Percentiles rank a stretch among this genome's conserved stretches.
phyloP scores from a whole-genome alignment of 2,888 invertebrate species.

The Sepioteuthis lessoniana region DNA sequence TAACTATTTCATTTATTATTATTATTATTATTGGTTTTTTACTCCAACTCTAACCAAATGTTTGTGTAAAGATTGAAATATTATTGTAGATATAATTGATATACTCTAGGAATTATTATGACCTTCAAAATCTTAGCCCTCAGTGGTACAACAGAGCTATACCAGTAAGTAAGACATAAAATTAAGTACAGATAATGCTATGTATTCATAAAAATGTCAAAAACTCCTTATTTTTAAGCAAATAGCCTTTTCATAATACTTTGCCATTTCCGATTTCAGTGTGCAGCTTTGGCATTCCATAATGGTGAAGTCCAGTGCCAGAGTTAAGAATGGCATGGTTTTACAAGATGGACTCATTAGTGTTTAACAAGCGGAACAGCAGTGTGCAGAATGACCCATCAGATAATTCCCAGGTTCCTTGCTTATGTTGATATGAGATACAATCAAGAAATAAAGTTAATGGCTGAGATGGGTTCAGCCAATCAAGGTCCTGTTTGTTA shows the following conservation, averaged over 20 bases:
- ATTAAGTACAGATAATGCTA: neutral
- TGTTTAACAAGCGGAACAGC: neutral
- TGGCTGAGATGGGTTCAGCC: neutral
- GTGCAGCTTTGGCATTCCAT: neutral
- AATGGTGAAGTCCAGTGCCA: neutral
- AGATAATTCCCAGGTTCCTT: neutral
- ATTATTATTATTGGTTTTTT: no score
- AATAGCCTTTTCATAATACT: neutral
- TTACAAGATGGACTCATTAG: neutral
- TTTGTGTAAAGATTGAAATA: no score
- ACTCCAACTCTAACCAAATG: no score
- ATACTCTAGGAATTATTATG: no score
- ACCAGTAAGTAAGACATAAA: no score
- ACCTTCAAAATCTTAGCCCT: no score
- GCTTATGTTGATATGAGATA: conserved; percentile 14
- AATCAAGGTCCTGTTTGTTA: neutral
- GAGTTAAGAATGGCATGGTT: neutral
- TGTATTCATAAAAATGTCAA: neutral
- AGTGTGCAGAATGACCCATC: neutral
- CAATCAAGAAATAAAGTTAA: conserved; percentile 21
- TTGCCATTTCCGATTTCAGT: neutral
- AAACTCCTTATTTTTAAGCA: neutral
- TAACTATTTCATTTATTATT: no score
- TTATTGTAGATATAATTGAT: no score
- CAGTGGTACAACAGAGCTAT: no score